Base-by-base conservation (phyloP, 2,888 invertebrate species). In the Caenorhabditis sinica region DNA sequence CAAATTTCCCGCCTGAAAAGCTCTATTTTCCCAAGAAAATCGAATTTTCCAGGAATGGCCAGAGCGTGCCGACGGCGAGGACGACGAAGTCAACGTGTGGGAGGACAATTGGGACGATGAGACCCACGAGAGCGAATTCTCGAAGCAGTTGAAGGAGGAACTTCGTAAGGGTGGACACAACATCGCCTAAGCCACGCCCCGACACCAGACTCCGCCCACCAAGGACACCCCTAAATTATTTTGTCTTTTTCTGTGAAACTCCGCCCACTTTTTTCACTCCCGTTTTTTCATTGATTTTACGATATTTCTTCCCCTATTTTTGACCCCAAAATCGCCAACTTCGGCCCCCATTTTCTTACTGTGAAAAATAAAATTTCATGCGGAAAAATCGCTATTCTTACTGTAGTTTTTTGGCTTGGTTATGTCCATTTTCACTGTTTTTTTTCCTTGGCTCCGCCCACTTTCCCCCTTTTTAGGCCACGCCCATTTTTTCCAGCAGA, bases 71-170 rank as follows among this genome's bases (percentile, higher is more conserved):
- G 88, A 83, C 25, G 87, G 82, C 25, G 97, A 94, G 77, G 92
- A 93, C 66, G 93, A 93, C 49, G 97, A 97, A 92, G 95, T 97
- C 0, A 98, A 97, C 89, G 98, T 98, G 0, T 99, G 98, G 98
- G 98, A 99, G 93, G 98, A 99, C 93, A 98, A 99, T 93, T 99
- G 98, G 99, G 99, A 99, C 93, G 98, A 99, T 93, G 98, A 99
- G 93, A 96, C 98, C 91, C 96, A 97, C 17, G 98, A 98, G 93
- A 98, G 98, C 93, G 98, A 98, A 94, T 98, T 99, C 93, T 97
- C 96, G 93, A 95, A 96, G 93, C 98, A 98, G 93, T 94, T 98
- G 82, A 96, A 96, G 96, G 89, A 89, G 51, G 89, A 89, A 45
- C 80, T 89, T 51, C 76, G 85, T 68, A 88, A 87, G 77, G 81